Conservation (phyloP, 1,140 invertebrate species). For the Polypedilum vanderplanki region DNA sequence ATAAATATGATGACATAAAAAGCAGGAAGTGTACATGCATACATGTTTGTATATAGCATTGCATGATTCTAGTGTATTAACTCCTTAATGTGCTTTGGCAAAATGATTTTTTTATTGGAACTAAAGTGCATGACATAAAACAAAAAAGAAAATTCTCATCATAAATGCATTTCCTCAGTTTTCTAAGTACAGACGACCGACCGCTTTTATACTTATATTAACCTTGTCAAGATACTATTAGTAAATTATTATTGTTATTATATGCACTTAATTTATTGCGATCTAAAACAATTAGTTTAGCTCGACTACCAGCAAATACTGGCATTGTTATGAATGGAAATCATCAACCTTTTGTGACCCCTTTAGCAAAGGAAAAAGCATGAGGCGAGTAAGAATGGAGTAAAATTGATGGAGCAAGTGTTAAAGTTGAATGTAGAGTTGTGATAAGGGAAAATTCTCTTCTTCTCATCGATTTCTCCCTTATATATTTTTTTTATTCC, state of each 20-base stretch:
- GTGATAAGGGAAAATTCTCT: conserved; percentile 1
- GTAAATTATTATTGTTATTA: too few relatives aligned
- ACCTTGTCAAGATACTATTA: conserved; percentile 9
- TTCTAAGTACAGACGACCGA: not conserved
- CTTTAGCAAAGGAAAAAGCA: not conserved
- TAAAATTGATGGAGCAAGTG: not conserved
- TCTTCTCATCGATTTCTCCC: conserved; percentile 5
- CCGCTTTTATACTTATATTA: not conserved
- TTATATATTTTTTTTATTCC: not conserved
- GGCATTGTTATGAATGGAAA: not conserved
- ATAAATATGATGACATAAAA: conserved; percentile 1
- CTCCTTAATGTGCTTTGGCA: not conserved
- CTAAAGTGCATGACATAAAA: conserved; percentile 12
- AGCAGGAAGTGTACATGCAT: not conserved
- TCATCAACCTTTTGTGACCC: conserved; percentile 1
- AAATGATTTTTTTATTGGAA: conserved; percentile 20
- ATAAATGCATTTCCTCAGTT: not conserved
- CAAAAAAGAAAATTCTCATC: not conserved
- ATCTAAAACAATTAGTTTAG: conserved; percentile 9
- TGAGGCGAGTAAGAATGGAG: not conserved
- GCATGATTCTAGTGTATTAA: conserved; percentile 1
- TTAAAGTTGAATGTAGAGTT: conserved; percentile 5
- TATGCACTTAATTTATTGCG: conserved; percentile 8
- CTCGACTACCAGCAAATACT: not conserved
- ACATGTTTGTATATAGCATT: conserved; percentile 2